Percentiles rank a stretch among this genome's conserved stretches.
phyloP scores from a whole-genome alignment of 2,797 vertebrate genomes.

The Diceros bicornis region DNA sequence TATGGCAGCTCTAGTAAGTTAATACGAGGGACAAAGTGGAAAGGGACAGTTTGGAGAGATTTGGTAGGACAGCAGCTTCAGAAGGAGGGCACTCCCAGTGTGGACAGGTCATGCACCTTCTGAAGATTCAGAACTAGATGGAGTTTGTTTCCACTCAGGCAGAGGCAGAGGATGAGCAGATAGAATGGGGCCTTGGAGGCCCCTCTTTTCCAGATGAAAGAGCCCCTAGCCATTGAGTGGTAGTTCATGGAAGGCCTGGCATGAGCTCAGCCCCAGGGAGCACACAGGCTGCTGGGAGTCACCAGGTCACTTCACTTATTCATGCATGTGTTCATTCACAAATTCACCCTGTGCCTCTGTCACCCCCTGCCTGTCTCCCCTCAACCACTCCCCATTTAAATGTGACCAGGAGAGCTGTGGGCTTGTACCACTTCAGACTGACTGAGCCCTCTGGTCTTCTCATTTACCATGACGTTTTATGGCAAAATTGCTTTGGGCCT shows the following conservation, averaged over 20 bases:
- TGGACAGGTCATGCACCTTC: background rate
- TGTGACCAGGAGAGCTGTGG: background rate
- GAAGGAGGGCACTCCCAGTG: background rate
- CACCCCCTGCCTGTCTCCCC: background rate
- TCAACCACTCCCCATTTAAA: background rate
- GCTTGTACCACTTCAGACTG: background rate
- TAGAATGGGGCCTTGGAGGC: background rate
- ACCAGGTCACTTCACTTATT: too few species aligned
- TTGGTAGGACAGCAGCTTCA: background rate
- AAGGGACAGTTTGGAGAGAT: background rate
- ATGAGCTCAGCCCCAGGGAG: background rate
- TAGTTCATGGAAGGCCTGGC: fast-evolving
- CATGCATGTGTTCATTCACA: background rate
- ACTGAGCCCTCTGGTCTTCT: background rate
- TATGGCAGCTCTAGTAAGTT: background rate
- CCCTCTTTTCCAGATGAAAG: background rate
- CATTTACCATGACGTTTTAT: fast-evolving
- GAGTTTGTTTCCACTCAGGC: background rate
- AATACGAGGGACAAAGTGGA: background rate
- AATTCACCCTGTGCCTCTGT: background rate
- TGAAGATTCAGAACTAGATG: background rate
- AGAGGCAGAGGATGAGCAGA: background rate
- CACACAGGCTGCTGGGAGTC: too few species aligned
- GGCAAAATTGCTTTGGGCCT: background rate
- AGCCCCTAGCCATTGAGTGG: background rate